Percentiles rank a stretch among this genome's conserved stretches.
Conservation (phyloP, 2,797 vertebrate species). For the Lagocephalus sceleratus region DNA sequence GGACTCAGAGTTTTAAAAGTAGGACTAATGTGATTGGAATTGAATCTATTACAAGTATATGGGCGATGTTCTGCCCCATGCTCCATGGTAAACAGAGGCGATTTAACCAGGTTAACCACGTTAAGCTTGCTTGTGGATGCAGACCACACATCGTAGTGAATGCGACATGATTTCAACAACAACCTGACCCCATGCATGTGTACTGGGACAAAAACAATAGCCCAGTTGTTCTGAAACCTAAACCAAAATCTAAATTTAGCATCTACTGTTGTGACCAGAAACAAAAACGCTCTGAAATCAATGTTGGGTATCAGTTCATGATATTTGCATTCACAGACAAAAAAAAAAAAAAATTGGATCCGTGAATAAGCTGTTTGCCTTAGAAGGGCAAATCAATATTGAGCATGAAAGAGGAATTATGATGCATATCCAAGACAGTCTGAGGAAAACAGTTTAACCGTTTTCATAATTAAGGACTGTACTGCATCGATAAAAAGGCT, state of each 20-base stretch:
- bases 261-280: slow-evolving; percentile 1
- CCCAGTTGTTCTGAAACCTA: no score
- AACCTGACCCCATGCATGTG: no score
- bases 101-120: no score
- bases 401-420: slow-evolving; percentile 1
- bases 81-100: no score
- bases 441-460: slow-evolving; percentile 3
- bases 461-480: slow-evolving; percentile 13
- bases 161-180: no score
- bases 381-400: slow-evolving; percentile 24
- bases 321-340: not conserved
- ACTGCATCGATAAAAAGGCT: not conserved
- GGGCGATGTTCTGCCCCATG: no score
- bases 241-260: not conserved
- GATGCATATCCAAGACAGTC: not conserved
- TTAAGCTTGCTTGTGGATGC: no score
- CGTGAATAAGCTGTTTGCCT: slow-evolving; percentile 5
- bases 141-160: no score
- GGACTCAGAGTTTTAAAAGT: no score
- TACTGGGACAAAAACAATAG: no score
- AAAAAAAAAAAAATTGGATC: not conserved
- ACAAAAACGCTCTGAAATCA: slow-evolving; percentile 2
- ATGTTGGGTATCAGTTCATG: slow-evolving; percentile 2
- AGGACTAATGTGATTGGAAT: no score
- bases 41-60: no score